Conservation (phyloP, 2,888 invertebrate species). For the Theodoxus fluviatilis region DNA sequence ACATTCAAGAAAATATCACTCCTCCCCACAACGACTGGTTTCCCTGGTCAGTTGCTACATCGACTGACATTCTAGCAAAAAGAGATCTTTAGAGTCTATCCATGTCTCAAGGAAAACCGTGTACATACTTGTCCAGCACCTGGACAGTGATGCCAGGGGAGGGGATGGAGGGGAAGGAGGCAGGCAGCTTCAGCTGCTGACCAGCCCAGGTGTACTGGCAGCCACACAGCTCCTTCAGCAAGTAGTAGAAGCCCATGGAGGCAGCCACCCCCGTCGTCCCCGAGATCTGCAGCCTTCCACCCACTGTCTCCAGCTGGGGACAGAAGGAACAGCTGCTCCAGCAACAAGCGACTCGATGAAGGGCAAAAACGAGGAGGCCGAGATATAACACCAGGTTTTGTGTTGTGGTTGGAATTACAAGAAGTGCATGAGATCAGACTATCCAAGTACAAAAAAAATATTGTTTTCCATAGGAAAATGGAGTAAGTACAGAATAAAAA, state of each 20-base stretch:
- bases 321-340: too few relatives aligned
- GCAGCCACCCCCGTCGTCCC: constrained; percentile 80
- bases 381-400: background rate
- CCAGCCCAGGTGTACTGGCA: constrained; percentile 89
- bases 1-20: too few relatives aligned
- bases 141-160: constrained; percentile 36
- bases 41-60: too few relatives aligned
- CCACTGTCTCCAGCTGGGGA: constrained; percentile 28
- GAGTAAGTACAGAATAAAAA: background rate
- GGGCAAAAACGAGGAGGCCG: background rate
- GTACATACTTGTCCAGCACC: too few relatives aligned
- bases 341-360: too few relatives aligned
- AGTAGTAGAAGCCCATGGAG: constrained; percentile 86
- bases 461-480: background rate
- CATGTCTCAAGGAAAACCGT: too few relatives aligned
- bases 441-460: too few relatives aligned
- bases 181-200: constrained; percentile 67
- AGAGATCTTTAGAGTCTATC: too few relatives aligned
- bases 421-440: too few relatives aligned
- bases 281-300: constrained; percentile 60
- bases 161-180: constrained; percentile 49
- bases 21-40: too few relatives aligned
- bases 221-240: constrained; percentile 81
- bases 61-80: too few relatives aligned
- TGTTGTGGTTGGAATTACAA: background rate